phyloP scores from a whole-genome alignment of 2,797 vertebrate species.

The Falco naumanni region DNA sequence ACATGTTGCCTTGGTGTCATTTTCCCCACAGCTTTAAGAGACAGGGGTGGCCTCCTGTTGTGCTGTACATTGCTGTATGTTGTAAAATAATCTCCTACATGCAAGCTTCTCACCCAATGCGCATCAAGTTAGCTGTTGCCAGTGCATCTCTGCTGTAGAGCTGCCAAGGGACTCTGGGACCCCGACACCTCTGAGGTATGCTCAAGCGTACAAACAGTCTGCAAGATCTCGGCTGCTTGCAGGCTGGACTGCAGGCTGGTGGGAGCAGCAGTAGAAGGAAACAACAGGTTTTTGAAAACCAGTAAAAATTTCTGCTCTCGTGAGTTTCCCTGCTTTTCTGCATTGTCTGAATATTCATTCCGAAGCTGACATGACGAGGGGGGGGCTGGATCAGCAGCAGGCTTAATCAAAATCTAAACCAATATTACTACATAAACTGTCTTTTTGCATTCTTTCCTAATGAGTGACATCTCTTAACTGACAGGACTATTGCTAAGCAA shows the following conservation, averaged over 20 bases:
- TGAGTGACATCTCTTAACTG: constrained; percentile 55
- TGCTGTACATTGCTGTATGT: background rate
- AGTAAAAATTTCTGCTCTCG: constrained; percentile 13
- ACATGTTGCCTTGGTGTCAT: background rate
- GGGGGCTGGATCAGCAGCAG: constrained; percentile 61
- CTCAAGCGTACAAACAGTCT: background rate
- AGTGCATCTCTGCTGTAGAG: background rate
- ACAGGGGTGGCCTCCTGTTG: background rate
- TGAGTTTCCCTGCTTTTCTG: constrained; percentile 23
- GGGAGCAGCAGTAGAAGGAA: background rate
- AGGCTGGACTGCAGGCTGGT: background rate
- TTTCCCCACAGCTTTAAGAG: background rate
- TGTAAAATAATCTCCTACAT: background rate
- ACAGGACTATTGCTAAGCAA: constrained; percentile 54
- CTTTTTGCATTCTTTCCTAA: constrained; percentile 56
- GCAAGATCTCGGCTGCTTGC: background rate
- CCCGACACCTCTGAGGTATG: background rate
- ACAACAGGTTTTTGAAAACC: background rate
- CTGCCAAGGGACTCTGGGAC: background rate
- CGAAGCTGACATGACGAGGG: background rate
- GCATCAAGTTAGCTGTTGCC: background rate
- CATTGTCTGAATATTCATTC: constrained; percentile 52
- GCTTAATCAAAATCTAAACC: constrained; percentile 56
- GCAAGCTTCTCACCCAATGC: background rate
- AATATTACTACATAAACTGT: constrained; percentile 56